Conservation (phyloP, 2,113 vertebrate genomes). For the Rhipidura dahli region DNA sequence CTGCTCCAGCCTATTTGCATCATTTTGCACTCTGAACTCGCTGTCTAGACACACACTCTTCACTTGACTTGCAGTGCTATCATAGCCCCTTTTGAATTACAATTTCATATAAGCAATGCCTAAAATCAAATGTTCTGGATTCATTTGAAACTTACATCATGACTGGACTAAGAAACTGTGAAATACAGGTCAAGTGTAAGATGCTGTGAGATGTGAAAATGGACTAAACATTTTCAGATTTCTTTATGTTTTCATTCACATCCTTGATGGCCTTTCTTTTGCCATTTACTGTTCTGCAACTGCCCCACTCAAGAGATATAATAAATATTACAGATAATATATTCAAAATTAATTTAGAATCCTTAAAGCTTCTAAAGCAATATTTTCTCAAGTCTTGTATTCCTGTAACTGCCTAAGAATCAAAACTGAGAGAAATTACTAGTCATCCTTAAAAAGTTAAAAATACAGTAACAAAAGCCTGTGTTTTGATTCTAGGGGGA, state of each 20-base stretch:
- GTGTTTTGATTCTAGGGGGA: neutral
- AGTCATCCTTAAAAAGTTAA: neutral
- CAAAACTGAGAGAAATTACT: neutral
- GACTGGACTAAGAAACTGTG: neutral
- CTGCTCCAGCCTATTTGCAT: neutral
- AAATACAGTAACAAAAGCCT: neutral
- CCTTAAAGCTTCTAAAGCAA: neutral
- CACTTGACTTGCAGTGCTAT: neutral
- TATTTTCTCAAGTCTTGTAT: neutral
- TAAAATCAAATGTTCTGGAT: neutral
- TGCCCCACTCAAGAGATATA: neutral
- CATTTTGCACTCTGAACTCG: neutral
- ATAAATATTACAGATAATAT: neutral
- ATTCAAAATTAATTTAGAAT: neutral
- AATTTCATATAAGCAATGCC: neutral
- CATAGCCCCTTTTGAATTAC: neutral
- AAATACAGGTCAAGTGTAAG: neutral
- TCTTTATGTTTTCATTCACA: neutral
- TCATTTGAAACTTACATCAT: neutral
- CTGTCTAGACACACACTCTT: neutral
- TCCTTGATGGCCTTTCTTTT: neutral
- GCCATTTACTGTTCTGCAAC: neutral
- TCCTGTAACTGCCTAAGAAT: neutral
- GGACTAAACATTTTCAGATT: neutral
- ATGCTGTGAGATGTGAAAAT: neutral